Conservation (phyloP, 1,140 invertebrate genomes). For the Leptopilina boulardi region DNA sequence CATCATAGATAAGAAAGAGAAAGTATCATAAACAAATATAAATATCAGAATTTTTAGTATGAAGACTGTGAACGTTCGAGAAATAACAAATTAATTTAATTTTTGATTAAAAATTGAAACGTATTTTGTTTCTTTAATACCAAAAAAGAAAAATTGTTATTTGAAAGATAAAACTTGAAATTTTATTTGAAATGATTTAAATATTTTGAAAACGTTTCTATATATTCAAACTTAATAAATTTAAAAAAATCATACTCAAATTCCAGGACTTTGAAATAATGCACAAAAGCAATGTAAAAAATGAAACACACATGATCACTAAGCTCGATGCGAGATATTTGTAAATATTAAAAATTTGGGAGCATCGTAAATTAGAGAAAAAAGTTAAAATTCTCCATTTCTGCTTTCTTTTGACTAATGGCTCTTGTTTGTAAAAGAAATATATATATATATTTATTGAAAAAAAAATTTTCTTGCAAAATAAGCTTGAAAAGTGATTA, state of each 20-base stretch:
- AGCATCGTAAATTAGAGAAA: slow-evolving; percentile 16
- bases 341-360: not conserved
- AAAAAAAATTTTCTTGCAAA: too few relatives aligned
- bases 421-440: not conserved
- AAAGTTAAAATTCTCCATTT: not conserved
- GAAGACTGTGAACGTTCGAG: not conserved
- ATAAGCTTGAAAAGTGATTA: too few relatives aligned
- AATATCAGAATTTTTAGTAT: not conserved
- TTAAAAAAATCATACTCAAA: not conserved
- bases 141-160: not conserved
- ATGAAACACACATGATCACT: slow-evolving; percentile 9
- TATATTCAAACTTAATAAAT: not conserved
- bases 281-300: slow-evolving; percentile 26
- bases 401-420: not conserved
- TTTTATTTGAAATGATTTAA: not conserved
- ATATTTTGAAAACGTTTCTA: not conserved
- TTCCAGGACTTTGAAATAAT: not conserved
- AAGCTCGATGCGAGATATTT: slow-evolving; percentile 5
- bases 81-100: too few relatives aligned
- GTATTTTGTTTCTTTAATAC: too few relatives aligned
- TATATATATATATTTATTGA: too few relatives aligned
- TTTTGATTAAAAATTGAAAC: too few relatives aligned
- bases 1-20: not conserved
- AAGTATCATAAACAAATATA: not conserved
- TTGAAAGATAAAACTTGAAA: not conserved